phyloP scores from a whole-genome alignment of 2,113 vertebrate species.

The Xiphias gladius region DNA sequence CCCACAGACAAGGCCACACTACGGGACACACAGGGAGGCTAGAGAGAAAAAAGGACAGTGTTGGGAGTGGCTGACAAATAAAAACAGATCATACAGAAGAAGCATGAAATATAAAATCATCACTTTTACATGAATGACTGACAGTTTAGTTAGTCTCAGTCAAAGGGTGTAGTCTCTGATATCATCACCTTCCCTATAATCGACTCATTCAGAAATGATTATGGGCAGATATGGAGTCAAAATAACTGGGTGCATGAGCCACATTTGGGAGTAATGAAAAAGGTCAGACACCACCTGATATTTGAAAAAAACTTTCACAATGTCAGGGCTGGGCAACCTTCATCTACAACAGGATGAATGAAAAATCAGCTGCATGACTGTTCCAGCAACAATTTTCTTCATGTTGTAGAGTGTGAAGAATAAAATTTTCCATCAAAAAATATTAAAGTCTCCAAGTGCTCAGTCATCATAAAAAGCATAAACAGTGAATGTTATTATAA shows the following conservation, averaged over 20 bases:
- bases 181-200: background rate
- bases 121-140: background rate
- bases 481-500: background rate
- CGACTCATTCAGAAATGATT: background rate
- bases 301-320: background rate
- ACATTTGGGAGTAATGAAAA: background rate
- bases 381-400: background rate
- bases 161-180: background rate
- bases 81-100: background rate
- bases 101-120: background rate
- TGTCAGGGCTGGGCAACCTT: background rate
- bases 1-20: conserved; percentile 81
- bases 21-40: conserved; percentile 89
- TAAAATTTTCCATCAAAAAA: background rate
- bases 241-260: background rate
- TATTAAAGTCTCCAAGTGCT: background rate
- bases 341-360: background rate
- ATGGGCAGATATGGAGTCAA: background rate
- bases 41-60: conserved; percentile 26
- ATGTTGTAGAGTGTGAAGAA: background rate
- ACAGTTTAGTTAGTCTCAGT: background rate
- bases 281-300: background rate
- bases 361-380: background rate
- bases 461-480: background rate
- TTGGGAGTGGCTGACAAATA: conserved; percentile 1